Conservation (phyloP, 2,797 vertebrate species). For the Taenioides sp. region DNA sequence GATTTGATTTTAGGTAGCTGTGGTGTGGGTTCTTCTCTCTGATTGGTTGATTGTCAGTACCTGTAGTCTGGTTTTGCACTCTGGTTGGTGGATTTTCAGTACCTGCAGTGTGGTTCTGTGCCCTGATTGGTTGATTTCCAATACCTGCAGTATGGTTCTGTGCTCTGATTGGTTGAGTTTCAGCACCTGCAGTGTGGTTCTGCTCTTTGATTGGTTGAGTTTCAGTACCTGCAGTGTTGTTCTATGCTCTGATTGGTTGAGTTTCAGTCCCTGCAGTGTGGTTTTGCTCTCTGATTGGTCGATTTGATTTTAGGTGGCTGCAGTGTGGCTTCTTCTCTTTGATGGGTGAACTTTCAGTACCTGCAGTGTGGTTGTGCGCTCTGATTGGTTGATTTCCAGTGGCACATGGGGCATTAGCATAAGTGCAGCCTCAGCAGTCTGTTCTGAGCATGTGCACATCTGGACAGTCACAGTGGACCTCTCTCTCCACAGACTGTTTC, state of each 20-base stretch:
- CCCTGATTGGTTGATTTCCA: too few species aligned
- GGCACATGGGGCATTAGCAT: conserved; percentile 2
- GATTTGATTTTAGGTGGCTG: too few species aligned
- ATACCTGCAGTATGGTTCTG: background rate
- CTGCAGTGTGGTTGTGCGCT: background rate
- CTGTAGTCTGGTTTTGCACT: background rate
- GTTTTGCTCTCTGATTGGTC: background rate
- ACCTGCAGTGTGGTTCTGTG: too few species aligned
- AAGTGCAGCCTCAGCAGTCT: background rate
- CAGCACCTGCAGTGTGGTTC: too few species aligned
- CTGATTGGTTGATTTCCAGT: background rate
- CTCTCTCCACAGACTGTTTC: background rate
- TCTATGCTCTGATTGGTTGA: too few species aligned
- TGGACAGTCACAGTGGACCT: background rate
- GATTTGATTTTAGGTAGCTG: too few species aligned
- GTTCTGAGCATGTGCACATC: background rate
- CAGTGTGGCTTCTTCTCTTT: too few species aligned
- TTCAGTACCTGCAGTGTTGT: too few species aligned
- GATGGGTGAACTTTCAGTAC: too few species aligned
- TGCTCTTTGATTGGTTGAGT: too few species aligned
- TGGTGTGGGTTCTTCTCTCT: too few species aligned
- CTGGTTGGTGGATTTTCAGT: background rate
- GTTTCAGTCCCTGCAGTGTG: background rate
- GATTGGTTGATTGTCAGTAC: too few species aligned
- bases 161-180: background rate